A percentile compares a stretch with the other conserved stretches of the same genome.
Conservation (phyloP, 2,888 invertebrate species). For the Strigamia crassipes region DNA sequence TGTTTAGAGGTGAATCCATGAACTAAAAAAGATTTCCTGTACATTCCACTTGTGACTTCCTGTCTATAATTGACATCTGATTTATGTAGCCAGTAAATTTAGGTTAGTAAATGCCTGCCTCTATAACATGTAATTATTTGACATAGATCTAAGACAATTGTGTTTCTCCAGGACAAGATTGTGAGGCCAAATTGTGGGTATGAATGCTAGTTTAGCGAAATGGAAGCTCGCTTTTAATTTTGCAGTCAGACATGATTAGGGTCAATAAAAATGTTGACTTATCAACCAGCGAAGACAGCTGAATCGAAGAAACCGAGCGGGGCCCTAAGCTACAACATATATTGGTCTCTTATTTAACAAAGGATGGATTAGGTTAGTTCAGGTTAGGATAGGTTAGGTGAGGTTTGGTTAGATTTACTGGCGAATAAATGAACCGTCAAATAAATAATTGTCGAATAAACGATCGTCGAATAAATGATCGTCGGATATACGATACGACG, state of each 20-base stretch:
- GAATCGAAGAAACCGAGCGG: no score
- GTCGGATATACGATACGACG: no score
- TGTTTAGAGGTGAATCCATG: not conserved
- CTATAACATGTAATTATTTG: slow-evolving; percentile 12
- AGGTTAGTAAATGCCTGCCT: slow-evolving; percentile 3
- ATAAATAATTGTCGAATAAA: no score
- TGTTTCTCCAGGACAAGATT: not conserved
- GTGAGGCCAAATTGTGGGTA: not conserved
- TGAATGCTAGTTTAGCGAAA: not conserved
- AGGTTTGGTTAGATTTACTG: no score
- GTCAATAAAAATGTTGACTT: not conserved
- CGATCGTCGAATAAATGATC: no score
- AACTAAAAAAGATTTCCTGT: not conserved
- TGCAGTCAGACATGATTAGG: not conserved
- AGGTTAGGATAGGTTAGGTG: no score
- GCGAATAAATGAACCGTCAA: no score
- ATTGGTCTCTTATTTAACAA: no score
- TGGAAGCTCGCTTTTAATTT: not conserved
- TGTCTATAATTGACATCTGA: not conserved
- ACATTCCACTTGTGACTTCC: slow-evolving; percentile 5
- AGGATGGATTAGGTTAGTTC: no score
- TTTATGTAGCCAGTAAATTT: slow-evolving; percentile 10
- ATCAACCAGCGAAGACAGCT: not conserved
- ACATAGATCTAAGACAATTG: slow-evolving; percentile 24
- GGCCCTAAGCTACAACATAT: no score